Conservation (phyloP, 2,797 vertebrate genomes). For the Cyprinodon diabolis region DNA sequence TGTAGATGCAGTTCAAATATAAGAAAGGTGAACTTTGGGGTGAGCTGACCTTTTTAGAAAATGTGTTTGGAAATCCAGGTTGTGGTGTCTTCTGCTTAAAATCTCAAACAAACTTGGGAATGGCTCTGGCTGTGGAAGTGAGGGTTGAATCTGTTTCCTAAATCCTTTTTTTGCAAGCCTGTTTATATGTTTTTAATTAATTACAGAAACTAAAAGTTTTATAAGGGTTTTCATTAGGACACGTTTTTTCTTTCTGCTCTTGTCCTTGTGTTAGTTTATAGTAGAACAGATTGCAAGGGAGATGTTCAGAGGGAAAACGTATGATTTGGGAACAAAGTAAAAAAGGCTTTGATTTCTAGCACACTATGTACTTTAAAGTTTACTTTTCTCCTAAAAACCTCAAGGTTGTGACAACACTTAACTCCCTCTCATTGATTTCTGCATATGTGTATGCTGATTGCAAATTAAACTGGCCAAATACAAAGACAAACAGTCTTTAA, state of each 20-base stretch:
- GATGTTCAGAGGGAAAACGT: slow-evolving; percentile 8
- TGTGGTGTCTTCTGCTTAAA: not conserved
- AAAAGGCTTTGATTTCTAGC: slow-evolving; percentile 24
- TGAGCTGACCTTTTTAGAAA: too few species aligned
- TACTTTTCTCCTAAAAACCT: slow-evolving; percentile 16
- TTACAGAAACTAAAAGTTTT: slow-evolving; percentile 56
- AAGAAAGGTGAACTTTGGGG: too few species aligned
- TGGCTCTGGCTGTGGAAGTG: slow-evolving; percentile 51
- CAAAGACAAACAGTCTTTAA: slow-evolving; percentile 12
- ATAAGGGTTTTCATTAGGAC: slow-evolving; percentile 53
- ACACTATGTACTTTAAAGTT: slow-evolving; percentile 10
- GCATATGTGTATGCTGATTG: not conserved
- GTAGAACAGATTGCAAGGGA: not conserved
- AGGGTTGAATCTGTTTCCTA: slow-evolving; percentile 47
- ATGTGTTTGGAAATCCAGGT: not conserved
- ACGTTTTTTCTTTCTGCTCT: slow-evolving; percentile 30
- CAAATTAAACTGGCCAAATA: slow-evolving; percentile 9
- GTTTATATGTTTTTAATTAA: slow-evolving; percentile 50
- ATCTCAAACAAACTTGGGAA: not conserved
- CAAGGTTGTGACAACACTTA: not conserved
- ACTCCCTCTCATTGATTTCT: not conserved
- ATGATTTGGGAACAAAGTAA: slow-evolving; percentile 14
- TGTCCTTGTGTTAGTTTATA: slow-evolving; percentile 1
- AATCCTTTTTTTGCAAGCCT: slow-evolving; percentile 4
- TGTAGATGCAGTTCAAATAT: too few species aligned